phyloP scores from a whole-genome alignment of 2,113 vertebrate species.

The Ciconia stormi region DNA sequence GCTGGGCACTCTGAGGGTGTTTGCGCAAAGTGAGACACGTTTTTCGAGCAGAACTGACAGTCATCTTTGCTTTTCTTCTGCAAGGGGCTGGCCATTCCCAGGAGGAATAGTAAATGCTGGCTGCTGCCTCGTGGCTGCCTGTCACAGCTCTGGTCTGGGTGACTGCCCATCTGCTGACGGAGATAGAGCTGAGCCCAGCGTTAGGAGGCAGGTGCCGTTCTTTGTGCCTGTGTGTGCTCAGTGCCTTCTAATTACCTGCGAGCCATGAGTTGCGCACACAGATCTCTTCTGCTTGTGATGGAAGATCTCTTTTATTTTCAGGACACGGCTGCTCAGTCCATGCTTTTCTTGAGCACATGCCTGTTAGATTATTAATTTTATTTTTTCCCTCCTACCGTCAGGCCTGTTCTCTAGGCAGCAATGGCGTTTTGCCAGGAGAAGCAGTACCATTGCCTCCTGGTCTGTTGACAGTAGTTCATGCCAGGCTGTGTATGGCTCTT shows the following conservation, averaged over 20 bases:
- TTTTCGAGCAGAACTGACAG: not conserved
- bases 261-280: not conserved
- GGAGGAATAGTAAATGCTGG: not conserved
- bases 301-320: not conserved
- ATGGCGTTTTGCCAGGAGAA: not conserved
- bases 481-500: not conserved
- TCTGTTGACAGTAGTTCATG: not conserved
- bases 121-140: not conserved
- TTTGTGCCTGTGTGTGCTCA: not conserved
- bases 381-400: not conserved
- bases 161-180: not conserved
- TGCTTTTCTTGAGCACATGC: not conserved
- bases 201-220: not conserved
- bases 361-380: not conserved
- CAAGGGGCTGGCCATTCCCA: not conserved
- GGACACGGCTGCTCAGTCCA: not conserved
- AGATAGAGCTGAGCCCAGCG: not conserved
- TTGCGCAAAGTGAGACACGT: not conserved
- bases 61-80: not conserved
- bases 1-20: not conserved
- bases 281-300: not conserved
- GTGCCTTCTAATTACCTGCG: not conserved
- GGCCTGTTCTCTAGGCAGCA: not conserved
- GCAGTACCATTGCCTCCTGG: not conserved
- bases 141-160: not conserved